These are phyloP conservation scores for Rambutsinella grinnellia DNA, from an alignment of 2,888 invertebrate genomes.

Conservation along the genomic window DNA sequence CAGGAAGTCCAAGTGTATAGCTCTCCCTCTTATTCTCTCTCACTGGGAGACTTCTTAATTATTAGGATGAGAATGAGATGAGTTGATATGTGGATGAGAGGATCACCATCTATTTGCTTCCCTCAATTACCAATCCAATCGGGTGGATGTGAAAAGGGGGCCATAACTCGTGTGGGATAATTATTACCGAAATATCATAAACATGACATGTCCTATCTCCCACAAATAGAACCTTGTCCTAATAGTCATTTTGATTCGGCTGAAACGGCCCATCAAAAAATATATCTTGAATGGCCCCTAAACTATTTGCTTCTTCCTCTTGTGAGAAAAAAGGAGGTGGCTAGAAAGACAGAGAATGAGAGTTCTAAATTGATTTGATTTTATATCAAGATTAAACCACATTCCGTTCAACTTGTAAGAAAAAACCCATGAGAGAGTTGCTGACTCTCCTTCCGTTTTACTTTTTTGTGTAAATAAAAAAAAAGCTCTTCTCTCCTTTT, in stretches of 20 bases:
- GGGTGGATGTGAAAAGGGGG: no score
- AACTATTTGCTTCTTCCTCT: no score
- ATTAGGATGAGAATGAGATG: constrained; percentile 17
- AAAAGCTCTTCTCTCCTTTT: constrained; percentile 2
- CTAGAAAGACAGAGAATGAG: not conserved
- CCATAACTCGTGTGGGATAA: not conserved
- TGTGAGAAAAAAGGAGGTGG: not conserved
- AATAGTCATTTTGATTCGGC: no score
- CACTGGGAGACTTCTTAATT: constrained; percentile 46
- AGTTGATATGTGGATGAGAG: not conserved
- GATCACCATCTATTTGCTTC: not conserved
- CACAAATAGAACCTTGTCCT: not conserved
- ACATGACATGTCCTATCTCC: constrained; percentile 23
- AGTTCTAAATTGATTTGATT: constrained; percentile 4
- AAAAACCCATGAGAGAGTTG: not conserved
- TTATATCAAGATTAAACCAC: not conserved
- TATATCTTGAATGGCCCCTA: not conserved
- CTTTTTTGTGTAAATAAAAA: constrained; percentile 7
- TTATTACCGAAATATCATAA: constrained; percentile 5
- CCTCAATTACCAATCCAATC: constrained; percentile 8
- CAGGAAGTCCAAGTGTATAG: constrained; percentile 45
- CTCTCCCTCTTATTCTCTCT: not conserved
- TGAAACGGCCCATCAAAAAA: not conserved
- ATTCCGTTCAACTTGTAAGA: not conserved
- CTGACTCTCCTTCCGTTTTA: constrained; percentile 28